A percentile compares a stretch with the other conserved stretches of the same genome.
These are phyloP conservation scores for Eulemur rubriventer DNA, from an alignment of 2,797 vertebrate genomes.

Conservation along the genomic window DNA sequence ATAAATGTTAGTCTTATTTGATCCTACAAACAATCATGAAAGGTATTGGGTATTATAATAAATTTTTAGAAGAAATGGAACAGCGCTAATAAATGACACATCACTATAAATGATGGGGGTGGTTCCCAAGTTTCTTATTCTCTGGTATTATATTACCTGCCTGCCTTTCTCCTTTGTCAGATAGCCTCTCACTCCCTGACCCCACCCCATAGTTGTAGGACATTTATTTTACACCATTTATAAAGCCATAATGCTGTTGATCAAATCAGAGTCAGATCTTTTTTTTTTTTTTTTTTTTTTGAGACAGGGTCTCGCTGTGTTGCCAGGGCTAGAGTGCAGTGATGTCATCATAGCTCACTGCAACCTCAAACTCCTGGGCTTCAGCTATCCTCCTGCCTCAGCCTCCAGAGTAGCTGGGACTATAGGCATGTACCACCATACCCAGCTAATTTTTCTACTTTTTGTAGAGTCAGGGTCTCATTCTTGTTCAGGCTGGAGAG, in stretches of 20 bases:
- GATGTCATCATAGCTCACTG: neutral
- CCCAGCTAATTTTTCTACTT: neutral
- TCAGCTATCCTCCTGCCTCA: neutral
- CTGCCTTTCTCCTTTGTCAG: neutral
- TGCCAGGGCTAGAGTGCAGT: neutral
- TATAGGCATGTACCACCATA: neutral
- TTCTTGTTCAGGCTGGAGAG: neutral
- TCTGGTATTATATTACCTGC: neutral
- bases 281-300: neutral
- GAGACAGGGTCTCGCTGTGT: neutral
- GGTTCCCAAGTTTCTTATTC: neutral
- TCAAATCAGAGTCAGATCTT: constrained; percentile 20
- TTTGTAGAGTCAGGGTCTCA: neutral
- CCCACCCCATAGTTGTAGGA: neutral
- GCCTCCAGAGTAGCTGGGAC: neutral
- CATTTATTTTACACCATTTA: neutral
- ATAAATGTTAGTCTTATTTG: neutral
- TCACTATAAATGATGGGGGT: neutral
- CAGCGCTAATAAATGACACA: neutral
- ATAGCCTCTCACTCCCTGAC: neutral
- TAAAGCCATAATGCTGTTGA: neutral
- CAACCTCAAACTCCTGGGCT: neutral
- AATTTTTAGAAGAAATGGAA: neutral
- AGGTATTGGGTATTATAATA: too few species aligned
- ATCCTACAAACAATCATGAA: neutral